Percentiles rank a stretch among this genome's conserved stretches.
Conservation (phyloP, 2,797 vertebrate species). For the Mycteria americana region DNA sequence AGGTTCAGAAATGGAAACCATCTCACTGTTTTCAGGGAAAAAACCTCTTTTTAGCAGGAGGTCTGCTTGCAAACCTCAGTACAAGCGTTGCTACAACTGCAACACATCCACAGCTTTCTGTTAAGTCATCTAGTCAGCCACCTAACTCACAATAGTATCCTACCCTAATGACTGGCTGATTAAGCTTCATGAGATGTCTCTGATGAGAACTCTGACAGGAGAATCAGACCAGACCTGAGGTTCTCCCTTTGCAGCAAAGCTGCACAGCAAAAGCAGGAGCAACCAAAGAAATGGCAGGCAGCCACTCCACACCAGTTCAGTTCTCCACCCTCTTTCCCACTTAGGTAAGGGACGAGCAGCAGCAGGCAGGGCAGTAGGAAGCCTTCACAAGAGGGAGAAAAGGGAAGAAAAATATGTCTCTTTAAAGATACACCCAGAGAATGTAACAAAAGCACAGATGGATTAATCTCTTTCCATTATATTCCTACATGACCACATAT, state of each 20-base stretch:
- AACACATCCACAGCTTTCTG: not conserved
- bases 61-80: not conserved
- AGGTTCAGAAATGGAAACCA: not conserved
- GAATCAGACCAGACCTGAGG: not conserved
- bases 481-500: not conserved
- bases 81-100: not conserved
- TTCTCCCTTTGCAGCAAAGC: not conserved
- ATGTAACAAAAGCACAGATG: not conserved
- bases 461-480: not conserved
- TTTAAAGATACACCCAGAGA: not conserved
- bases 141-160: not conserved
- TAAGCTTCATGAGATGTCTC: not conserved
- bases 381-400: not conserved
- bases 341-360: not conserved
- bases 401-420: not conserved
- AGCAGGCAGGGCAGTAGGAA: not conserved
- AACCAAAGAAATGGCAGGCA: not conserved
- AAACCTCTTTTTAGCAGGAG: not conserved
- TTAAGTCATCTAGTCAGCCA: not conserved
- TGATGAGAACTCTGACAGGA: not conserved
- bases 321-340: not conserved
- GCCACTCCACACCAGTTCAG: not conserved
- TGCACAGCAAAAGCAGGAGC: not conserved
- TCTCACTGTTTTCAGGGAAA: not conserved
- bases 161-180: not conserved